Evolutionary conservation across 2,113 vertebrate species (phyloP), one percentile per base, ranked within the genome.

Genomic region (Turnix velox): DNA sequence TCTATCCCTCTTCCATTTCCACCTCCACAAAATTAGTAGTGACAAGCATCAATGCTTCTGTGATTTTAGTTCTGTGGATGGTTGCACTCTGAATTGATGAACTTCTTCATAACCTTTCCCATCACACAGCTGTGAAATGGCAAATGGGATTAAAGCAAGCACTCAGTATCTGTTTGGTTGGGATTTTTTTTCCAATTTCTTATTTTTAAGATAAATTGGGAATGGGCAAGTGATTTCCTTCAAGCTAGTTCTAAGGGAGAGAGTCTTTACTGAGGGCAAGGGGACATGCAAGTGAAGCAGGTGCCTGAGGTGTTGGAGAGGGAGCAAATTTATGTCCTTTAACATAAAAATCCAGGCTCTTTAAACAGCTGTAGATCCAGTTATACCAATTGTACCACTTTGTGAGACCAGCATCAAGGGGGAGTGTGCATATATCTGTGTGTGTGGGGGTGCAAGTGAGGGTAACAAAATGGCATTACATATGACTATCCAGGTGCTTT

Each of bases 371-470:
- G 9, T 18, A 3, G 30, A 31, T 28, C 35, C 27, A 25, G 49
- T 35, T 51, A 24, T 52, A 24, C 52, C 28, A 19, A 43, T 35
- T 48, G 37, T 45, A 24, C 48, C 23, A 17, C 69, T 58, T 31
- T 6, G 18, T 62, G 49, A 33, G 18, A n/a, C 39, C 5, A 35
- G 35, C n/a, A 72, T 14, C 43, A 11, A 39, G 39, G 23, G 20
- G 14, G 18, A 35, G 9, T 4, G 17, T 30, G 37, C 18, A 1
- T 31, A 2, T 28, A 2, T 16, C 1, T 19, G 7, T 54, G 9
- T 31, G 14, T 31, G 9, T 16, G 7, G 10, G 3, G 4, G 4
- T 9, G 43, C 15, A 35, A 19, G 48, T 46, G 17, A 35, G 7
- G 8, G 42, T 57, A 76, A 48, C 7, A 57, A 54, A 76, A 82